These are phyloP conservation scores for Pantherophis vulpinus DNA, from an alignment of 2,797 vertebrate species.

Conservation along the genomic window DNA sequence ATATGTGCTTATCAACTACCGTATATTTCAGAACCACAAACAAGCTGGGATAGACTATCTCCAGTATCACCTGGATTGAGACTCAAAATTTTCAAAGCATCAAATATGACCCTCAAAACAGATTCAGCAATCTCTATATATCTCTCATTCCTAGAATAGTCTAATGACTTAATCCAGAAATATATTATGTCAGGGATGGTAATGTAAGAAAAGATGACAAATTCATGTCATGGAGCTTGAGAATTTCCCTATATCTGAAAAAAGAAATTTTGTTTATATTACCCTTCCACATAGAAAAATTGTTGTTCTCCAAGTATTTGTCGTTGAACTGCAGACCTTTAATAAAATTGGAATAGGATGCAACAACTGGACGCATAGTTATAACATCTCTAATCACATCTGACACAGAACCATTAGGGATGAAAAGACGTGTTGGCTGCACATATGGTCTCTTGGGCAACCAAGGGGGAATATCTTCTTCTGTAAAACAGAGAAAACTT, in stretches of 20 bases:
- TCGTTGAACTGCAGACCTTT: slow-evolving; percentile 77
- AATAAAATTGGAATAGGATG: slow-evolving; percentile 77
- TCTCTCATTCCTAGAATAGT: background rate
- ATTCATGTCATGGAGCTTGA: background rate
- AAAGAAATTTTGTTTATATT: slow-evolving; percentile 9
- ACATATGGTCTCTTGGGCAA: slow-evolving; percentile 51
- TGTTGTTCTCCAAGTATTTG: slow-evolving; percentile 66
- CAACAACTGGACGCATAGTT: slow-evolving; percentile 64
- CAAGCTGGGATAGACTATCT: background rate
- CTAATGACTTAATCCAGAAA: background rate
- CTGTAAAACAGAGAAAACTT: slow-evolving; percentile 34
- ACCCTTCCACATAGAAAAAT: slow-evolving; percentile 80
- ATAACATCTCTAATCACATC: slow-evolving; percentile 64
- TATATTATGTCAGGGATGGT: background rate
- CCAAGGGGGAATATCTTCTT: slow-evolving; percentile 42
- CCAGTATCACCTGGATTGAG: background rate
- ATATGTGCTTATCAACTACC: background rate
- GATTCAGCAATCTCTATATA: background rate
- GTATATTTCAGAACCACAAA: background rate
- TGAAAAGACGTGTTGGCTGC: slow-evolving; percentile 51
- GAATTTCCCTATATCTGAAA: background rate
- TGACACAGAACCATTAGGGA: slow-evolving; percentile 60
- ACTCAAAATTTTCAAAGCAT: background rate
- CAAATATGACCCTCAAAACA: background rate
- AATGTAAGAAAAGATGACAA: background rate